A percentile compares a stretch with the other conserved stretches of the same genome.
Evolutionary conservation across 1,140 invertebrate genomes (phyloP).

Genomic region (Thaumetopoea pityocampa): DNA sequence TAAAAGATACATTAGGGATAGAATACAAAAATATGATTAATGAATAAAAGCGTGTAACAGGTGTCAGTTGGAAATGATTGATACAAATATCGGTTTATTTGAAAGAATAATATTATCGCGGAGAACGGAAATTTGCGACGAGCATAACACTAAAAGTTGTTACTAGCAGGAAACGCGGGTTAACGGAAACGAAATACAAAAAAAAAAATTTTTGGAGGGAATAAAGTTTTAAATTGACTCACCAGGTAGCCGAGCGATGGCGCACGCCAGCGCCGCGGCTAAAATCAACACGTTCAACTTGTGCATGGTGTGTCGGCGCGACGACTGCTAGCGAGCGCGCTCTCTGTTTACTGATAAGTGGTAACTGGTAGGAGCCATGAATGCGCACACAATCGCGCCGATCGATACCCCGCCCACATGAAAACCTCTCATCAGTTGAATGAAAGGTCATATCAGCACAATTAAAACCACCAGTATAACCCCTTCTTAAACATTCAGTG

Average conservation of each 20-base stretch:
- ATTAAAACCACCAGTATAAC: not conserved
- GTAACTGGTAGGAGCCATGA: constrained; percentile 22
- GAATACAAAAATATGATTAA: too few relatives aligned
- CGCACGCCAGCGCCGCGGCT: constrained; percentile 35
- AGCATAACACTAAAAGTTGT: too few relatives aligned
- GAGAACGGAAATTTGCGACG: too few relatives aligned
- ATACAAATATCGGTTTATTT: too few relatives aligned
- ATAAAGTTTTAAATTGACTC: constrained; percentile 22
- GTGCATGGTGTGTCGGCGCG: constrained; percentile 35
- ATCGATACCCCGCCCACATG: constrained; percentile 65
- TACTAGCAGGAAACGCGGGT: too few relatives aligned
- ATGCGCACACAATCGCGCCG: constrained; percentile 44
- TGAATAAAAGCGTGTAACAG: constrained; percentile 3
- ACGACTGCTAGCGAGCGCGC: constrained; percentile 24
- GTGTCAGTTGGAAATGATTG: constrained; percentile 1
- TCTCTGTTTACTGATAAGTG: constrained; percentile 53
- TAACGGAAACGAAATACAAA: too few relatives aligned
- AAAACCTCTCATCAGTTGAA: constrained; percentile 18
- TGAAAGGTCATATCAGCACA: constrained; percentile 31
- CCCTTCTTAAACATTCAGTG: constrained; percentile 1
- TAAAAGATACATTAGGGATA: too few relatives aligned
- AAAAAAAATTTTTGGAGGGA: not conserved
- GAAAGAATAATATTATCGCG: too few relatives aligned
- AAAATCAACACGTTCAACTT: constrained; percentile 34
- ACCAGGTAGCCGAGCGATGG: constrained; percentile 41